Evolutionary conservation across 2,888 invertebrate species (phyloP).

Genomic region (Caenorhabditis drosophilae): DNA sequence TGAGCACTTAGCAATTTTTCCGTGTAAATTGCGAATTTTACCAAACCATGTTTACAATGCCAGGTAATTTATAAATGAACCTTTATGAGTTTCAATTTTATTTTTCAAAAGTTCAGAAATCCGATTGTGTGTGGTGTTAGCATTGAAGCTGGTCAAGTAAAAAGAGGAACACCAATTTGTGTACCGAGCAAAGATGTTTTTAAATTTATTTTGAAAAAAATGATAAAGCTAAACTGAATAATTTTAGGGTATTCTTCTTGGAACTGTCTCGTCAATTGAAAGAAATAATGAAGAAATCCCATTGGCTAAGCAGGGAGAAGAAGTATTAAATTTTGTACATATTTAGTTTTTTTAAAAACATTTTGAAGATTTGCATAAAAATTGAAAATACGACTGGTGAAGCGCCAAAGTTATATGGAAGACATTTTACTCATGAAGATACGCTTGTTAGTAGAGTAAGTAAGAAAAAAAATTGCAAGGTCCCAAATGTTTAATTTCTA

Average conservation of each 20-base stretch:
- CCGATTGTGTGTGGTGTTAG: constrained; percentile 96
- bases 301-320: constrained; percentile 85
- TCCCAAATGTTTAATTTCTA: constrained; percentile 71
- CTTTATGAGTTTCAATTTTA: too few species aligned
- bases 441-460: constrained; percentile 82
- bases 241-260: constrained; percentile 87
- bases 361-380: constrained; percentile 82
- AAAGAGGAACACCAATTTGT: constrained; percentile 95
- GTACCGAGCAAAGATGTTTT: constrained; percentile 94
- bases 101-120: constrained; percentile 75
- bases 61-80: too few species aligned
- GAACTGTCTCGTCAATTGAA: constrained; percentile 92
- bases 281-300: constrained; percentile 93
- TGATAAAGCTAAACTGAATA: not conserved
- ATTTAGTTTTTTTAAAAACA: too few species aligned
- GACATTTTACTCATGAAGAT: constrained; percentile 97
- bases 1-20: constrained; percentile 96
- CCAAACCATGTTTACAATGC: constrained; percentile 95
- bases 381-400: constrained; percentile 97
- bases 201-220: constrained; percentile 12
- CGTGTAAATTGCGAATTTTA: constrained; percentile 84
- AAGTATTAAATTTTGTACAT: too few species aligned
- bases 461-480: too few species aligned
- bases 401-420: constrained; percentile 95
- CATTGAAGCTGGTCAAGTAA: constrained; percentile 91